Base-by-base conservation (phyloP, 2,113 vertebrate genomes). In the Cynoglossus semilaevis region DNA sequence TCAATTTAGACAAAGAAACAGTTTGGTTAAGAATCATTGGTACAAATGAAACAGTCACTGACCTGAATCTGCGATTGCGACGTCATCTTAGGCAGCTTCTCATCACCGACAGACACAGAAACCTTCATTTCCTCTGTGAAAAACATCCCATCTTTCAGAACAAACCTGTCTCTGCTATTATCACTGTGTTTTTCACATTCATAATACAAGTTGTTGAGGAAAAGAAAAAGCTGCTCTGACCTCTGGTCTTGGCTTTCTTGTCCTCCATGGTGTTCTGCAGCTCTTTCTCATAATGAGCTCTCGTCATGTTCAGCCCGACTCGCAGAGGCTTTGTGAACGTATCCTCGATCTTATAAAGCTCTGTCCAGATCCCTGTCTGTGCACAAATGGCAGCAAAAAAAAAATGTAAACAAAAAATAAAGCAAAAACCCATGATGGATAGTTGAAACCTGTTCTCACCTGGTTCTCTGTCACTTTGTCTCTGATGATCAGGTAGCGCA, bases 271-370 rank as follows among this genome's bases (percentile, higher is more conserved):
- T 92, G 56, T 72, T 92, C 74, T 91, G 93, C 66, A 98, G 91
- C 89, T 99, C 96, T 75, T 91, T 93, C 88, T 98, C 92, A 53
- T 99, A 99, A 81, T 99, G 97, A 9, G 94, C 94, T 81, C 89
- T 94, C 18, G 97, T 98, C 95, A 98, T 96, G 89, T 96, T 95
- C 63, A 99, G 87, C 50, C 93, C 97, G 7, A 89, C 89, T 36
- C 93, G 94, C 8, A 99, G 86, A 2, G 95, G 96, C 84, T 94
- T 96, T 85, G 97, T 62, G 84, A 93, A 98, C 9, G 82, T 83
- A 15, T 93, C 91, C 67, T 96, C 88, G 69, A 96, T 92, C 69
- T 91, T 94, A 77, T 87, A 77, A 66, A 97, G 90, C 36, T 92
- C 91, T 6, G 90, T 92, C 97, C 97, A 98, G 76, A 98, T 87